Conservation (phyloP, 2,888 invertebrate species). For the Scelioninae gen. 2 region DNA sequence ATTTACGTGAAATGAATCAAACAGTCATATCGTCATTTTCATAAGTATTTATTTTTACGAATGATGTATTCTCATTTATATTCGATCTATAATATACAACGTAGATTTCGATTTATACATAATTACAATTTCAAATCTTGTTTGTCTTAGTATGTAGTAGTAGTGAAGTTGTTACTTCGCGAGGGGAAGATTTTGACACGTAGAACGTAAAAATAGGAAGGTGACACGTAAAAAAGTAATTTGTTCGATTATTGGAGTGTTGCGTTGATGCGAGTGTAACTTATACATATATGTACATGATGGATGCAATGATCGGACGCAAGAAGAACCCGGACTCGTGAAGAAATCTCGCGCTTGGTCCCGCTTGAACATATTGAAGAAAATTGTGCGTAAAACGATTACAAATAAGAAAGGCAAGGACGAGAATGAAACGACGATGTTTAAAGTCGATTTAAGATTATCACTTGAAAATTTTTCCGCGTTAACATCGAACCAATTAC, state of each 20-base stretch:
- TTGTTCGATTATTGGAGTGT: slow-evolving; percentile 55
- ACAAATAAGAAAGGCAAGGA: slow-evolving; percentile 19
- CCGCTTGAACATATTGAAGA: slow-evolving; percentile 39
- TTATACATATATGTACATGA: slow-evolving; percentile 43
- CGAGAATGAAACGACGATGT: slow-evolving; percentile 50
- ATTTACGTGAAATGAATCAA: too few species aligned
- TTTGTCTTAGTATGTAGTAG: slow-evolving; percentile 68
- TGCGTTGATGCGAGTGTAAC: slow-evolving; percentile 38
- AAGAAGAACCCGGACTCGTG: slow-evolving; percentile 40
- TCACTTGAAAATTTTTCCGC: too few species aligned
- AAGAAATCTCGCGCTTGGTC: slow-evolving; percentile 44
- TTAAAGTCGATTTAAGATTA: too few species aligned
- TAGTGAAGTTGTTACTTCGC: slow-evolving; percentile 68
- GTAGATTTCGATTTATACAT: slow-evolving; percentile 75
- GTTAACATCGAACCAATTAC: too few species aligned
- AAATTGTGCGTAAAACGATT: slow-evolving; percentile 41
- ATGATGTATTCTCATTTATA: slow-evolving; percentile 75
- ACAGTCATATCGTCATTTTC: slow-evolving; percentile 67
- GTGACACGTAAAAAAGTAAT: slow-evolving; percentile 63
- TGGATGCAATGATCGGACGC: slow-evolving; percentile 49
- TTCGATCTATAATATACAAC: slow-evolving; percentile 76
- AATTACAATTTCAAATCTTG: slow-evolving; percentile 74
- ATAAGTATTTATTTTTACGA: slow-evolving; percentile 72
- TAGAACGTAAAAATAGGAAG: slow-evolving; percentile 64
- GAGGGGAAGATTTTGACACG: slow-evolving; percentile 60